Conservation (phyloP, 2,113 vertebrate species). For the Spilogale gracilis region DNA sequence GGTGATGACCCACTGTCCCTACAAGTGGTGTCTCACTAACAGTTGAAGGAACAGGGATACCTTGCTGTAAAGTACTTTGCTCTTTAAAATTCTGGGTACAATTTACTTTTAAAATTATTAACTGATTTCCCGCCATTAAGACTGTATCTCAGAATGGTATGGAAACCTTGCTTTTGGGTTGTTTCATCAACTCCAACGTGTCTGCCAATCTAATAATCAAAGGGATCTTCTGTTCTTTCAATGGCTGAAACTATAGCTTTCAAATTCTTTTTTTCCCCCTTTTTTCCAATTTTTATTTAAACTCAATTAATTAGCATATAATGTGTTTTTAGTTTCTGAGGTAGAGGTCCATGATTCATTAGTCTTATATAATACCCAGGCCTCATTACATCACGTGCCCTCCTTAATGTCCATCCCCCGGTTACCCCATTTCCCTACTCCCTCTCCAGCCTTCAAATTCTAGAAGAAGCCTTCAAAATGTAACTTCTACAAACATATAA, state of each 20-base stretch:
- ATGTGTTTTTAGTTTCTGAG: no score
- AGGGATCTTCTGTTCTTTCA: constrained; percentile 26
- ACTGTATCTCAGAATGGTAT: constrained; percentile 15
- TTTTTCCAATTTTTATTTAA: no score
- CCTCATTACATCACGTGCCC: no score
- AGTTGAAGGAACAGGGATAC: background rate
- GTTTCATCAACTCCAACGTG: background rate
- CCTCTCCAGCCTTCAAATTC: background rate
- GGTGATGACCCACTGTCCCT: background rate
- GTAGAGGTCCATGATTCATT: no score
- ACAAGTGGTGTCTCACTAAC: background rate
- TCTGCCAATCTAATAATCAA: background rate
- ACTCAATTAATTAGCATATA: no score
- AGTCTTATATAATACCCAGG: no score
- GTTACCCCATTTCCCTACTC: no score
- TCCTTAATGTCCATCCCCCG: no score
- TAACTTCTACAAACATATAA: constrained; percentile 44
- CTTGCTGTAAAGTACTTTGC: background rate
- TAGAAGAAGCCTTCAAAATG: constrained; percentile 29
- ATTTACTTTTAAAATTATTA: constrained; percentile 18
- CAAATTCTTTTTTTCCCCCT: background rate
- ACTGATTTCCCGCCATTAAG: background rate
- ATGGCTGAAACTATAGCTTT: background rate
- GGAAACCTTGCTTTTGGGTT: background rate
- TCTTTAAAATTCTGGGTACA: constrained; percentile 38